phyloP scores from a whole-genome alignment of 2,797 vertebrate genomes.

The Myioborus miniatus region DNA sequence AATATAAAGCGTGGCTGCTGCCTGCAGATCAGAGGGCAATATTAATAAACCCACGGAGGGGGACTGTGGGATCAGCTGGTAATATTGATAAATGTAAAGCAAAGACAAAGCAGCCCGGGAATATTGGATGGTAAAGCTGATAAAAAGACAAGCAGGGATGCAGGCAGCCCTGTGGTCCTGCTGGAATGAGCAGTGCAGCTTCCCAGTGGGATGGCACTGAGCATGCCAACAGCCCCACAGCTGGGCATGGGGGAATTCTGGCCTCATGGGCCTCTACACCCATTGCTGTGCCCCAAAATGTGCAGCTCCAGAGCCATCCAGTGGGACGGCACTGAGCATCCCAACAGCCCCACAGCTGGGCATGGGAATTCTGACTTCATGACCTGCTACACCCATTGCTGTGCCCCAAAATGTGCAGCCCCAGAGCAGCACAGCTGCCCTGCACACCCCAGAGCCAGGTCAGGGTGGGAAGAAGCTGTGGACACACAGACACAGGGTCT shows the following conservation, averaged over 20 bases:
- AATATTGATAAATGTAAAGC: conserved; percentile 79
- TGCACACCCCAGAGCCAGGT: neutral
- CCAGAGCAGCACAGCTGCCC: neutral
- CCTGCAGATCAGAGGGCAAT: conserved; percentile 80
- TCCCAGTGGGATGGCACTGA: fast-evolving
- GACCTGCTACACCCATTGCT: no score
- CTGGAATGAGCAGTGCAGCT: fast-evolving
- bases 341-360: neutral
- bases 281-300: neutral
- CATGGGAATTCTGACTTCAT: no score
- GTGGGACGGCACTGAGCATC: neutral
- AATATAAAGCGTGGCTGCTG: conserved; percentile 73
- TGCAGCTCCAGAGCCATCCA: neutral
- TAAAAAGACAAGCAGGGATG: conserved; percentile 22
- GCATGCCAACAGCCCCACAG: neutral
- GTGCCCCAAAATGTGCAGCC: neutral
- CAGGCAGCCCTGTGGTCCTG: neutral
- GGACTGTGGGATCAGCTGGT: conserved; percentile 55
- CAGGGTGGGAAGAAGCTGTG: fast-evolving
- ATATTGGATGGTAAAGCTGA: conserved; percentile 65
- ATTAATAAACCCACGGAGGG: conserved; percentile 76
- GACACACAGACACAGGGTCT: fast-evolving
- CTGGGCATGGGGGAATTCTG: fast-evolving
- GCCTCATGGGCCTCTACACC: fast-evolving
- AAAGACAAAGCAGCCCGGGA: conserved; percentile 69